phyloP scores from a whole-genome alignment of 2,888 invertebrate species.

The Apamea monoglypha region DNA sequence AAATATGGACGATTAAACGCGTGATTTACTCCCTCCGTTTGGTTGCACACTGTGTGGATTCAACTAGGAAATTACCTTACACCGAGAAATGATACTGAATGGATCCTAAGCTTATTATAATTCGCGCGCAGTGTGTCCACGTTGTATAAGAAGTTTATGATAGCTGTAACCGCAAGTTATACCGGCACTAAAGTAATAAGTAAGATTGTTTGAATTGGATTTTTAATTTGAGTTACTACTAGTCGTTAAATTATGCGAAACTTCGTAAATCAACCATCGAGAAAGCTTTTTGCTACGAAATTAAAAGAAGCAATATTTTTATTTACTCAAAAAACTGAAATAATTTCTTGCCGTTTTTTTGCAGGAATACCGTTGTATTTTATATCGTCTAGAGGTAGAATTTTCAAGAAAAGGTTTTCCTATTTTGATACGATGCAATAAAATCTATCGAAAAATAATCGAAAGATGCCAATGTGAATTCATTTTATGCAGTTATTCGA shows the following conservation, averaged over 20 bases:
- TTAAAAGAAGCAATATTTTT: neutral
- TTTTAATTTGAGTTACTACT: constrained; percentile 35
- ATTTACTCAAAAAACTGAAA: neutral
- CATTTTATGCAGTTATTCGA: constrained; percentile 76
- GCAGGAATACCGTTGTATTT: neutral
- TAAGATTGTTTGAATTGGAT: constrained; percentile 39
- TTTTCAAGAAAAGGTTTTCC: constrained; percentile 37
- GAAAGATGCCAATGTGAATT: constrained; percentile 72
- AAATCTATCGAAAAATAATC: constrained; percentile 69
- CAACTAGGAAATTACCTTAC: constrained; percentile 77
- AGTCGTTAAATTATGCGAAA: constrained; percentile 18
- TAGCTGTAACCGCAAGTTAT: constrained; percentile 76
- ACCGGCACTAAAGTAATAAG: constrained; percentile 64
- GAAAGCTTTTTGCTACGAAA: neutral
- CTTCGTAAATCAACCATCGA: constrained; percentile 13
- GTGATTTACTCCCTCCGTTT: constrained; percentile 78
- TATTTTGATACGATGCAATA: constrained; percentile 58
- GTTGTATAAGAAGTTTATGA: constrained; percentile 78
- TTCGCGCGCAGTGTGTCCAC: constrained; percentile 77
- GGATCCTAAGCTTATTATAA: constrained; percentile 80
- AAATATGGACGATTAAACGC: constrained; percentile 82
- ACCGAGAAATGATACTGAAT: constrained; percentile 79
- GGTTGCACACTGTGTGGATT: constrained; percentile 68
- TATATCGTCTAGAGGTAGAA: constrained; percentile 13
- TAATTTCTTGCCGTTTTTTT: neutral